Conservation (phyloP, 2,888 invertebrate species). For the Acrobasis consociella region DNA sequence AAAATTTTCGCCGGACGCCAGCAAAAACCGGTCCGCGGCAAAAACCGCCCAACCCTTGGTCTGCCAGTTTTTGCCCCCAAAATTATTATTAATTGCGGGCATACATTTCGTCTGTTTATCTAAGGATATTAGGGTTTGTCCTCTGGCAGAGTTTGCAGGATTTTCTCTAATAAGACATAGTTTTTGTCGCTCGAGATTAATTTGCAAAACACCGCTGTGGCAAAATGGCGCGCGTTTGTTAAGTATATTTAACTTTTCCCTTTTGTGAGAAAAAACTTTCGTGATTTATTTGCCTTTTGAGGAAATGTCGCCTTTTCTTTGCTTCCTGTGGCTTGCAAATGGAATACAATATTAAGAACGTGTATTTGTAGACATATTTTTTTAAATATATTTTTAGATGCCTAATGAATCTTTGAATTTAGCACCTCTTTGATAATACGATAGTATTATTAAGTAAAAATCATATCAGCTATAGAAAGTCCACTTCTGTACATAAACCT, state of each 20-base stretch:
- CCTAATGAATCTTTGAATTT: too few species aligned
- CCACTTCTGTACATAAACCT: too few species aligned
- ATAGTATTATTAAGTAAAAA: too few species aligned
- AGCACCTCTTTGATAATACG: too few species aligned
- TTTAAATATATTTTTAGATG: too few species aligned
- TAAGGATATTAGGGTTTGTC: slow-evolving; percentile 58
- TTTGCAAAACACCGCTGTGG: slow-evolving; percentile 48
- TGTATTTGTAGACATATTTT: too few species aligned
- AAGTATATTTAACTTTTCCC: slow-evolving; percentile 45
- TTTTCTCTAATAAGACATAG: slow-evolving; percentile 71
- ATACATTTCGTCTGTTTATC: slow-evolving; percentile 75
- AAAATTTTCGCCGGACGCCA: slow-evolving; percentile 44
- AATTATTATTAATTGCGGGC: slow-evolving; percentile 77
- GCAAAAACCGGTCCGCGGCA: slow-evolving; percentile 41
- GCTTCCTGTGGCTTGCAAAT: neutral
- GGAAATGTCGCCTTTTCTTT: slow-evolving; percentile 5
- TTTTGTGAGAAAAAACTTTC: slow-evolving; percentile 26
- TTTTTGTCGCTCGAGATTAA: slow-evolving; percentile 66
- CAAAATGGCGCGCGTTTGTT: slow-evolving; percentile 39
- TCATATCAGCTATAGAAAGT: too few species aligned
- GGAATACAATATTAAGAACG: neutral
- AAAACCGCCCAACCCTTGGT: slow-evolving; percentile 28
- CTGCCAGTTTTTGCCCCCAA: slow-evolving; percentile 64
- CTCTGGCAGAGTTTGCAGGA: slow-evolving; percentile 44
- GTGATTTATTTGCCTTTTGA: slow-evolving; percentile 10